Evolutionary conservation across 1,140 invertebrate species (phyloP).

Genomic region (Marisa cornuarietis): DNA sequence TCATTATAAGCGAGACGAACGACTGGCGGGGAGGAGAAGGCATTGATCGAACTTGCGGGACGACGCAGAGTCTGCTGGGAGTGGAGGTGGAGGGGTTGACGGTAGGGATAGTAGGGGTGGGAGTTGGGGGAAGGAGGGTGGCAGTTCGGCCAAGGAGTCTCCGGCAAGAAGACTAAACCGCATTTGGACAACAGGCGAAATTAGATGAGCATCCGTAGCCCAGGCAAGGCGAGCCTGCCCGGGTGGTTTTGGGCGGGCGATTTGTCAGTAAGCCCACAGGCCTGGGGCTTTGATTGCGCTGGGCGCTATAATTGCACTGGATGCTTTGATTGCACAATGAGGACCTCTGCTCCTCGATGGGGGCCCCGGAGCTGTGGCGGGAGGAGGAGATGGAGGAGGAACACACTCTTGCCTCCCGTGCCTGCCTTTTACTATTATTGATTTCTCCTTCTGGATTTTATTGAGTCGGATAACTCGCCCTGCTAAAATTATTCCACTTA

Average conservation of each 20-base stretch:
- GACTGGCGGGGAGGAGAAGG: background rate
- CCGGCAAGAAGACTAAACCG: background rate
- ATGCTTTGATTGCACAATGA: constrained; percentile 7
- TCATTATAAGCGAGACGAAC: constrained; percentile 2
- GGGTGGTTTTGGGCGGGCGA: background rate
- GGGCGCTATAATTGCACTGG: background rate
- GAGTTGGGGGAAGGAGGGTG: background rate
- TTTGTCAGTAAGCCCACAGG: background rate
- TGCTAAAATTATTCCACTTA: too few relatives aligned
- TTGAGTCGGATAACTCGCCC: too few relatives aligned
- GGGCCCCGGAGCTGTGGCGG: constrained; percentile 24
- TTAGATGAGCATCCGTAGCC: background rate
- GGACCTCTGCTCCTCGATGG: constrained; percentile 14
- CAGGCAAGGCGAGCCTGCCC: background rate
- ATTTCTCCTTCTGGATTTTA: too few relatives aligned
- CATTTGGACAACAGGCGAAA: constrained; percentile 2
- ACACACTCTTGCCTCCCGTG: background rate
- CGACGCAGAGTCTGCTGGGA: too few relatives aligned
- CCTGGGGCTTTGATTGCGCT: background rate
- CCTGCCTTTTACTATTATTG: too few relatives aligned
- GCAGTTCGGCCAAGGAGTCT: too few relatives aligned
- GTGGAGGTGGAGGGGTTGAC: background rate
- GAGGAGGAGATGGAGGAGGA: constrained; percentile 12
- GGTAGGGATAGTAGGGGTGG: background rate
- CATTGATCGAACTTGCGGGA: constrained; percentile 1